Conservation (phyloP, 2,797 vertebrate genomes). For the Manis pentadactyla region DNA sequence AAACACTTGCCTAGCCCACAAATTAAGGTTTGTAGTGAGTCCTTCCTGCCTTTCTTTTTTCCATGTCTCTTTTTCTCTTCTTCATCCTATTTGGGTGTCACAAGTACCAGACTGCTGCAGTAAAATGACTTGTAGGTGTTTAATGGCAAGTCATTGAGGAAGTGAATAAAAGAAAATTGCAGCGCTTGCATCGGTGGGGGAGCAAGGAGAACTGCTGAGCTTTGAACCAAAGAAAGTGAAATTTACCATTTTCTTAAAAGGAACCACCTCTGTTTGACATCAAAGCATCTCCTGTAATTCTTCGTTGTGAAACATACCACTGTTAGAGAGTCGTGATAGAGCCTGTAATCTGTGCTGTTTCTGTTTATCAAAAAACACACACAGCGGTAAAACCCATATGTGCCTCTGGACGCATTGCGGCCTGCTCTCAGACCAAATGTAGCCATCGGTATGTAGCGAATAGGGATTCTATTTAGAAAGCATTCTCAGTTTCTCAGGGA, state of each 20-base stretch:
- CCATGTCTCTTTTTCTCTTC: slow-evolving; percentile 44
- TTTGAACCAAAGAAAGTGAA: slow-evolving; percentile 85
- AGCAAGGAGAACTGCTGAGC: slow-evolving; percentile 81
- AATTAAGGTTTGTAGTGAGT: slow-evolving; percentile 74
- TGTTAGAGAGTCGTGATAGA: neutral
- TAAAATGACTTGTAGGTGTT: slow-evolving; percentile 88
- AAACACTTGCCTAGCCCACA: slow-evolving; percentile 77
- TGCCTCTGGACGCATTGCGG: neutral
- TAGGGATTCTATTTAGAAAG: neutral
- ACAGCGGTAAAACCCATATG: slow-evolving; percentile 61
- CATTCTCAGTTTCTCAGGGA: neutral
- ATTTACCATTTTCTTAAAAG: slow-evolving; percentile 82
- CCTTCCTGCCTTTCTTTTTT: neutral
- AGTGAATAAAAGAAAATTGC: slow-evolving; percentile 86
- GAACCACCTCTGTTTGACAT: slow-evolving; percentile 74
- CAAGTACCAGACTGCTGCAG: slow-evolving; percentile 81
- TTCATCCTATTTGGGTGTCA: slow-evolving; percentile 74
- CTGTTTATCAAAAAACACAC: slow-evolving; percentile 68
- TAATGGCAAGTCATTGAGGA: slow-evolving; percentile 88
- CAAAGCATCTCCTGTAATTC: slow-evolving; percentile 72
- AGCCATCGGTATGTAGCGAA: neutral
- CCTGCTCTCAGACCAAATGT: neutral
- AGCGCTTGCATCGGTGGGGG: slow-evolving; percentile 81
- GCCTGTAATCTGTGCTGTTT: slow-evolving; percentile 45
- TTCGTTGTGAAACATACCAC: slow-evolving; percentile 67